phyloP scores from a whole-genome alignment of 2,113 vertebrate genomes.

The mouse (Mus musculus) region DNA sequence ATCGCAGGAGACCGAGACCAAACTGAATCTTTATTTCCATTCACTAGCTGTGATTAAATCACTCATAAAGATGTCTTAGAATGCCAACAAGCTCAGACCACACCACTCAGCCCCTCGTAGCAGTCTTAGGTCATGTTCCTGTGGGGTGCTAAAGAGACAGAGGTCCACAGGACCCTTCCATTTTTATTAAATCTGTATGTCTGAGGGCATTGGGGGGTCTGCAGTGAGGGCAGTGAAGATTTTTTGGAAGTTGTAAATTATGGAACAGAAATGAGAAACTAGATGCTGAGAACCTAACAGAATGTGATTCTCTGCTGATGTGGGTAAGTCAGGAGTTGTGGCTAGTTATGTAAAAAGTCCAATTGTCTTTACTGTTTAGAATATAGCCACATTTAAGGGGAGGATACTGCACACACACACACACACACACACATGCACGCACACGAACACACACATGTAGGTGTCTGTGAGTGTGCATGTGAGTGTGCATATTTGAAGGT shows the following conservation, averaged over 20 bases:
- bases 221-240: neutral
- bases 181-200: neutral
- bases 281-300: neutral
- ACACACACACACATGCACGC: too few relatives aligned
- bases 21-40: slow-evolving; percentile 42
- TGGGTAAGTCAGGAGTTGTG: neutral
- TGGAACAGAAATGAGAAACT: neutral
- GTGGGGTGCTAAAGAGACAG: neutral
- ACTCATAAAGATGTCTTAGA: slow-evolving; percentile 31
- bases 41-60: neutral
- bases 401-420: neutral
- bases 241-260: neutral
- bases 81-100: neutral
- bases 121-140: neutral
- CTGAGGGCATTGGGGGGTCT: neutral
- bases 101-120: neutral
- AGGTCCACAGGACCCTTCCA: neutral
- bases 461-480: neutral
- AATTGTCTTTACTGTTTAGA: neutral
- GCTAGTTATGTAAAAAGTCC: neutral
- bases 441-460: neutral
- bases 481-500: neutral
- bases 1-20: slow-evolving; percentile 10
- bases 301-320: neutral
- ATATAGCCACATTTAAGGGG: neutral